phyloP scores from a whole-genome alignment of 92 coral and sea anemone species.

The Palythoa grandis region DNA sequence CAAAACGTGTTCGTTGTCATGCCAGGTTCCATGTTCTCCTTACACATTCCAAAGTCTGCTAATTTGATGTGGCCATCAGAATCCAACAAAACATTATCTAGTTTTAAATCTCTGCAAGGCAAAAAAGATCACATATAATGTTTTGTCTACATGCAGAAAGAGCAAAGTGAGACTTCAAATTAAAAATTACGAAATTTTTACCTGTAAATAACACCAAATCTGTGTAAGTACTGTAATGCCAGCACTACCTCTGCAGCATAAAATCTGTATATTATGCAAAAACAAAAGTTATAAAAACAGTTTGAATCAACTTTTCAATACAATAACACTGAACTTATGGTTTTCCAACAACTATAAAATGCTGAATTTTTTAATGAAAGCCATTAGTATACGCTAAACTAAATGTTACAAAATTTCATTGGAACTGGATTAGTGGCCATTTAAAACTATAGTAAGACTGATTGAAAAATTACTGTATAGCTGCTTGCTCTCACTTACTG shows the following conservation, averaged over 20 bases:
- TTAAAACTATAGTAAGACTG: too few species aligned
- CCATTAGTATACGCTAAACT: too few species aligned
- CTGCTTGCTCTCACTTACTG: too few species aligned
- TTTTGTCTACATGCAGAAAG: background rate
- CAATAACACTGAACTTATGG: too few species aligned
- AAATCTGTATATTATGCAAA: constrained; percentile 60
- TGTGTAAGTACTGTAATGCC: constrained; percentile 89
- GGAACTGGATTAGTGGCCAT: too few species aligned
- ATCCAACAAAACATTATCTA: constrained; percentile 94
- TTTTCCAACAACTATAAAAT: too few species aligned
- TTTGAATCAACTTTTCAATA: too few species aligned
- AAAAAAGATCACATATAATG: background rate
- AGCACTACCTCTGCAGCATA: constrained; percentile 96
- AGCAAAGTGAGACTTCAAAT: background rate
- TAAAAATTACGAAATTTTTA: constrained; percentile 25
- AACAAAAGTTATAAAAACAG: background rate
- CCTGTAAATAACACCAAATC: constrained; percentile 94
- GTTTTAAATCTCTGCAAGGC: constrained; percentile 86
- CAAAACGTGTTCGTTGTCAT: constrained; percentile 88
- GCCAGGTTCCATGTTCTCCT: constrained; percentile 81
- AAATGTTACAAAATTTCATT: too few species aligned
- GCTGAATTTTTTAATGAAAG: too few species aligned
- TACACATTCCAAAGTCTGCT: constrained; percentile 99
- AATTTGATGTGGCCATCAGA: constrained; percentile 91
- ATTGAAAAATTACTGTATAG: too few species aligned